These are phyloP conservation scores for Harpegnathos saltator DNA, from an alignment of 1,140 invertebrate species.

Conservation along the genomic window DNA sequence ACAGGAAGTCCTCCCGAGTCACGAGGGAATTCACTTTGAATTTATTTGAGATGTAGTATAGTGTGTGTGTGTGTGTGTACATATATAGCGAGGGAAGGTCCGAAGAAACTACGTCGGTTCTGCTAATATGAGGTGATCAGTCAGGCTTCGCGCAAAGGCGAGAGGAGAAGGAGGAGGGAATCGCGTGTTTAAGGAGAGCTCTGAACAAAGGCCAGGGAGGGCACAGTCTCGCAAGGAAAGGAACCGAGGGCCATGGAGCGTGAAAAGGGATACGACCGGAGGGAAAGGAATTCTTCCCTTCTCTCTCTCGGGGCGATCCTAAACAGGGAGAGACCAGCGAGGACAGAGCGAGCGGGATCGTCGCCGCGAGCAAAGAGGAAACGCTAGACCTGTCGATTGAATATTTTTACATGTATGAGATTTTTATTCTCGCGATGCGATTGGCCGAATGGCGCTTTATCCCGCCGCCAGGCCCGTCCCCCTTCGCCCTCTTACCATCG, in stretches of 20 bases:
- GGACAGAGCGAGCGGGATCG: conserved; percentile 56
- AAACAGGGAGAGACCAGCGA: conserved; percentile 62
- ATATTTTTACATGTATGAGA: conserved; percentile 82
- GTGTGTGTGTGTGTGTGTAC: too few species aligned
- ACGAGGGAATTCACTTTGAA: too few species aligned
- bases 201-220: conserved; percentile 1
- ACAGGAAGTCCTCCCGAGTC: too few species aligned
- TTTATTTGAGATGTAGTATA: not conserved
- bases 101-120: conserved; percentile 5
- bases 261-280: not conserved
- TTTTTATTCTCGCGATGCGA: conserved; percentile 74
- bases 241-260: not conserved
- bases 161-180: not conserved
- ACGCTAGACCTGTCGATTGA: conserved; percentile 69
- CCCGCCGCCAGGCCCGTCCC: conserved; percentile 20
- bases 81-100: not conserved
- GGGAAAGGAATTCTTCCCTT: conserved; percentile 61
- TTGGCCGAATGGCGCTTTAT: conserved; percentile 64
- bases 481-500: not conserved
- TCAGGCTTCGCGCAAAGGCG: conserved; percentile 28
- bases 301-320: conserved; percentile 60
- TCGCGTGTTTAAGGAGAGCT: conserved; percentile 37
- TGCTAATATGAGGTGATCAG: conserved; percentile 10
- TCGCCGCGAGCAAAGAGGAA: conserved; percentile 30
- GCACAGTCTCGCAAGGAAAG: not conserved